phyloP scores from a whole-genome alignment of 2,888 invertebrate species.

The Acronicta psi region DNA sequence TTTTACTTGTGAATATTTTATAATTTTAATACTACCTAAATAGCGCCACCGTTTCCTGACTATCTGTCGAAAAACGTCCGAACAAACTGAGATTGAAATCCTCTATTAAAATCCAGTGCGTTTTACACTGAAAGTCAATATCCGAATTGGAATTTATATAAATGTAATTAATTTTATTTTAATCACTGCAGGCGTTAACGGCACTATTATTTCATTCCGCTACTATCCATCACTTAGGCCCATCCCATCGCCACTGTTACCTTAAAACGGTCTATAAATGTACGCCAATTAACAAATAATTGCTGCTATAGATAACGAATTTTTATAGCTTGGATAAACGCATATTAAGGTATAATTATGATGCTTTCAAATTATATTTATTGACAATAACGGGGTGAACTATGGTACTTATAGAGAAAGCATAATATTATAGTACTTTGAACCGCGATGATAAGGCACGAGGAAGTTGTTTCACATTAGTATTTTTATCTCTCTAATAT shows the following conservation, averaged over 20 bases:
- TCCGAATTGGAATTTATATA: not conserved
- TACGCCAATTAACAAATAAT: conserved; percentile 74
- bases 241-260: conserved; percentile 22
- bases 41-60: too few relatives aligned
- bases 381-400: conserved; percentile 1
- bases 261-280: conserved; percentile 74
- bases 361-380: conserved; percentile 21
- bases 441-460: too few relatives aligned
- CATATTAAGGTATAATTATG: conserved; percentile 18
- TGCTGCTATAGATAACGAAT: conserved; percentile 62
- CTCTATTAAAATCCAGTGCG: too few relatives aligned
- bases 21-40: too few relatives aligned
- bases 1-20: too few relatives aligned
- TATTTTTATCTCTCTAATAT: too few relatives aligned
- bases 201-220: conserved; percentile 13
- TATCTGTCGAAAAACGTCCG: too few relatives aligned
- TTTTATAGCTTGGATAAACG: conserved; percentile 29
- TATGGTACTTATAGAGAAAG: not conserved
- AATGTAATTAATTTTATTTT: conserved; percentile 10
- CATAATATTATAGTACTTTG: too few relatives aligned
- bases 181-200: not conserved
- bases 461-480: too few relatives aligned
- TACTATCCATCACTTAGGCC: conserved; percentile 36
- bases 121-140: not conserved
- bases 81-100: too few relatives aligned